phyloP scores from a whole-genome alignment of 2,113 vertebrate species.

The Nansenia antarctica region DNA sequence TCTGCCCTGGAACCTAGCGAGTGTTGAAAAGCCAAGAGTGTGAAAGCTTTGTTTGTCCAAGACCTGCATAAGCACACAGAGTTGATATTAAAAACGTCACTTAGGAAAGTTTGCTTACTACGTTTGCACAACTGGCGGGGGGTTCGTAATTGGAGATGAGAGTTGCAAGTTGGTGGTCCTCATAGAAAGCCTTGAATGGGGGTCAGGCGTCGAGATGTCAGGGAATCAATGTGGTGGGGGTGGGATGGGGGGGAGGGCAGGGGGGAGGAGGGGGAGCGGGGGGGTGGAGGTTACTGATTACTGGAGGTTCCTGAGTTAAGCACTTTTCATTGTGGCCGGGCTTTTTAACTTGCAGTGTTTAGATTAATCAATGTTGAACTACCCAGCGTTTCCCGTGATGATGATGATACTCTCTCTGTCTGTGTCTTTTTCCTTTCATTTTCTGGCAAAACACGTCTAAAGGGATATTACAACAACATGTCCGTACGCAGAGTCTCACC shows the following conservation, averaged over 20 bases:
- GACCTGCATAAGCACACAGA: constrained; percentile 47
- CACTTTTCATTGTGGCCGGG: neutral
- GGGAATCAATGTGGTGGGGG: constrained; percentile 8
- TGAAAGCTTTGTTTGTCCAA: constrained; percentile 45
- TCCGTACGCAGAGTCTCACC: neutral
- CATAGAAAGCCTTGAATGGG: constrained; percentile 26
- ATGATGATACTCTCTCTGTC: neutral
- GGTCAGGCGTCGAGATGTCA: constrained; percentile 35
- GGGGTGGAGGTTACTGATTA: too few species aligned
- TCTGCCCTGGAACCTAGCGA: constrained; percentile 5
- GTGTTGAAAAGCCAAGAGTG: neutral
- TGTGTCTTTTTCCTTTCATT: neutral
- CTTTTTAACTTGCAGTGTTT: neutral
- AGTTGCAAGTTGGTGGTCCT: constrained; percentile 51
- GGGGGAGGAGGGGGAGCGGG: too few species aligned
- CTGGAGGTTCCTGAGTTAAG: too few species aligned
- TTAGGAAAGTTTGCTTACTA: constrained; percentile 18
- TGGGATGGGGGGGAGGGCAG: too few species aligned
- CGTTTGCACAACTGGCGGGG: constrained; percentile 45
- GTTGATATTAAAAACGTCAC: constrained; percentile 45
- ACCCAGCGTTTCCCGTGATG: neutral
- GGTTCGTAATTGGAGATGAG: constrained; percentile 40
- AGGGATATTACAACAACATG: constrained; percentile 1
- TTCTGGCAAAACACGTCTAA: neutral
- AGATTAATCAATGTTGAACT: neutral